Percentiles rank a stretch among this genome's conserved stretches.
phyloP scores from a whole-genome alignment of 2,797 vertebrate species.

The Enteromius anoplus region DNA sequence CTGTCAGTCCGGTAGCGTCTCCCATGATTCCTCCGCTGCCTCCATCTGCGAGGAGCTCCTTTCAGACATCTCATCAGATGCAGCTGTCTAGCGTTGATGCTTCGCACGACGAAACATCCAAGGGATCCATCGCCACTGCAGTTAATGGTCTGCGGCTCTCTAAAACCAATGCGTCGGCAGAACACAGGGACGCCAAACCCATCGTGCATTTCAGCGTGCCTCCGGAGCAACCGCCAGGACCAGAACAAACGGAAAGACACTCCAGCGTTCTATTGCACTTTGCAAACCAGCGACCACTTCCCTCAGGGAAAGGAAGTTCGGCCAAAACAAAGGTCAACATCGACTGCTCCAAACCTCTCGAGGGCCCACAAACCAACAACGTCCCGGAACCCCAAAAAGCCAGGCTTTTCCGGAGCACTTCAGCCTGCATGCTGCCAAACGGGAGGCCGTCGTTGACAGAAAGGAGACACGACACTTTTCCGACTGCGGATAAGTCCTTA shows the following conservation, averaged over 20 bases:
- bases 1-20: constrained; percentile 76
- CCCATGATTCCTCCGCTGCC: constrained; percentile 67
- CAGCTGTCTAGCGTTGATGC: constrained; percentile 77
- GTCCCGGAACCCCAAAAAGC: constrained; percentile 63
- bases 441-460: constrained; percentile 54
- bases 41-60: constrained; percentile 64
- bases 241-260: constrained; percentile 76
- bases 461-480: constrained; percentile 51
- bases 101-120: constrained; percentile 71
- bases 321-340: constrained; percentile 61
- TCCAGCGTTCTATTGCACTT: constrained; percentile 82
- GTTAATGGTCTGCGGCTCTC: constrained; percentile 82
- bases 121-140: constrained; percentile 81
- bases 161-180: constrained; percentile 73
- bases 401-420: constrained; percentile 81
- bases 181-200: constrained; percentile 81
- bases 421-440: constrained; percentile 79
- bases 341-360: constrained; percentile 65
- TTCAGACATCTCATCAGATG: constrained; percentile 81
- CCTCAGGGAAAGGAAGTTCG: constrained; percentile 67
- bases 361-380: constrained; percentile 62
- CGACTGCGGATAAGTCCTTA: constrained; percentile 51
- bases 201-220: constrained; percentile 80
- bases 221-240: constrained; percentile 62
- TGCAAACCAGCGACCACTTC: constrained; percentile 76